phyloP scores from a whole-genome alignment of 2,113 vertebrate genomes.

The Stictonetta naevosa region DNA sequence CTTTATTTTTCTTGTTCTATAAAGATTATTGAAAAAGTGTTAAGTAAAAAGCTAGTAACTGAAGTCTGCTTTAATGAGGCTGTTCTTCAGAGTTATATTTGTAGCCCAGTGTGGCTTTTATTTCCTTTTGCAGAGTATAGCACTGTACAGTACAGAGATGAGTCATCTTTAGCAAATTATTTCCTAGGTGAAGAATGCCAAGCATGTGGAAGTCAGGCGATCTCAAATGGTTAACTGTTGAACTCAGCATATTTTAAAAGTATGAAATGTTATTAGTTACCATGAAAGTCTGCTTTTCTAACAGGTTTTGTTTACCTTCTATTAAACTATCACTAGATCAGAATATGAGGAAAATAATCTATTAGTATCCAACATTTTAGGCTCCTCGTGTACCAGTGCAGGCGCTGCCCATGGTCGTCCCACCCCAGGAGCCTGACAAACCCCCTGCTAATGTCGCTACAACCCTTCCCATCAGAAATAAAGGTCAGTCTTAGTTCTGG shows the following conservation, averaged over 20 bases:
- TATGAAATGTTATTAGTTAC: neutral
- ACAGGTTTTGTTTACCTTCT: slow-evolving; percentile 36
- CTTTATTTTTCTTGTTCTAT: neutral
- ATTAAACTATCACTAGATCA: neutral
- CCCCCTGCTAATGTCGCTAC: slow-evolving; percentile 92
- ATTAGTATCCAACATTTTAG: slow-evolving; percentile 75
- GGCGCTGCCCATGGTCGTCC: slow-evolving; percentile 98
- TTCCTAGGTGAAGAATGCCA: neutral
- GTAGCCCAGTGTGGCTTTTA: neutral
- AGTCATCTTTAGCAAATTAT: neutral
- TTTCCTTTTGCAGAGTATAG: neutral
- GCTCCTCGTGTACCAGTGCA: slow-evolving; percentile 99
- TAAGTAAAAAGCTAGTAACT: accelerated
- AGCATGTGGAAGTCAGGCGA: neutral
- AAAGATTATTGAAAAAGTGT: neutral
- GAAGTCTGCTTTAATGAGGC: neutral
- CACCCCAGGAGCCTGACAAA: slow-evolving; percentile 98
- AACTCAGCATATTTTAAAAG: accelerated
- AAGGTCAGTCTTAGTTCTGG: slow-evolving; percentile 85
- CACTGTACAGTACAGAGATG: neutral
- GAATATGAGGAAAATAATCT: slow-evolving; percentile 54
- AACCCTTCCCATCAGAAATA: slow-evolving; percentile 92
- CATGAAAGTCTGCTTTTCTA: neutral
- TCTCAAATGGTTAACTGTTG: neutral
- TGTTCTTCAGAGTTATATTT: neutral